These are phyloP conservation scores for Accipiter virgatus DNA, from an alignment of 2,113 vertebrate species.

Conservation along the genomic window DNA sequence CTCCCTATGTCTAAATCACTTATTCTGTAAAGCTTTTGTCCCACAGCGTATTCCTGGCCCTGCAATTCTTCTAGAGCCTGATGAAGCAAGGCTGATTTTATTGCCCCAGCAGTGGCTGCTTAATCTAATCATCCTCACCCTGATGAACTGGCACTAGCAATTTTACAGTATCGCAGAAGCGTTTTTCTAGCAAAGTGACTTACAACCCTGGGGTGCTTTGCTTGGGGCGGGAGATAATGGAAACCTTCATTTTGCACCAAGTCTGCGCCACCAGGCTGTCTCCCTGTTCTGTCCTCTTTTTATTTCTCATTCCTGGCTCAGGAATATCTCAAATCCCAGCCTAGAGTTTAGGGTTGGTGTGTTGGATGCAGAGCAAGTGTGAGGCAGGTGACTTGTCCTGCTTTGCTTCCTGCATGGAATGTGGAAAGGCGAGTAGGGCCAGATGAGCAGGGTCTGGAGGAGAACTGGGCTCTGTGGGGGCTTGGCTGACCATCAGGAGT, in stretches of 20 bases:
- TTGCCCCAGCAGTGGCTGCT: conserved; percentile 9
- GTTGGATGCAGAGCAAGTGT: background rate
- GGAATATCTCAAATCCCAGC: background rate
- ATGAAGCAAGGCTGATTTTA: conserved; percentile 19
- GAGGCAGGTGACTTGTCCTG: background rate
- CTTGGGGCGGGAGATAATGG: background rate
- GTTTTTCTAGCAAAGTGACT: background rate
- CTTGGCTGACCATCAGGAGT: background rate
- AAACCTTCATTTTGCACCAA: background rate
- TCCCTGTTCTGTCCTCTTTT: background rate
- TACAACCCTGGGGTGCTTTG: background rate
- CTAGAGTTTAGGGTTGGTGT: background rate
- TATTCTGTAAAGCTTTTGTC: background rate
- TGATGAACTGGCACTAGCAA: background rate
- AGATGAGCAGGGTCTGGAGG: background rate
- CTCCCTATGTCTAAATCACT: background rate
- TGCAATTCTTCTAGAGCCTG: background rate
- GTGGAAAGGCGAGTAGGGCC: background rate
- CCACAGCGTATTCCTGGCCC: background rate
- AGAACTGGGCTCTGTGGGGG: background rate
- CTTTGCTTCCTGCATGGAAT: background rate
- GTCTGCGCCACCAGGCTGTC: background rate
- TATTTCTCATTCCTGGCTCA: background rate
- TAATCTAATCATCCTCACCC: background rate
- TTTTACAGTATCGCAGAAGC: background rate